Percentiles rank a stretch among this genome's conserved stretches.
phyloP scores from a whole-genome alignment of 2,113 vertebrate species.

The Dromiciops gliroides region DNA sequence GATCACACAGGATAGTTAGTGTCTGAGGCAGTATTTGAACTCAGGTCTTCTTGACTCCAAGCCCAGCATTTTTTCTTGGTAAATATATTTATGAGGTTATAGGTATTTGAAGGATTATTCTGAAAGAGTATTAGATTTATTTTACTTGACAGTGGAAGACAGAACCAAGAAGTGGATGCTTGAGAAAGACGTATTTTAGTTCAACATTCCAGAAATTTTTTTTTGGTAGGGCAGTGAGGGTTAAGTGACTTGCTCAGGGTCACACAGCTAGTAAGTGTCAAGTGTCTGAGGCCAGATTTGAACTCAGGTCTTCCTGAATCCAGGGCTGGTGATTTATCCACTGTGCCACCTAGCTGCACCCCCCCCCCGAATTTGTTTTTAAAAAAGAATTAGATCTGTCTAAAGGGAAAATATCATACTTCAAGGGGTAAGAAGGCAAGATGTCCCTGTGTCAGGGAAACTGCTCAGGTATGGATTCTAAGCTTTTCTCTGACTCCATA shows the following conservation, averaged over 20 bases:
- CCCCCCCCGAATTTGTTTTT: no score
- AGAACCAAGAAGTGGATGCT: not conserved
- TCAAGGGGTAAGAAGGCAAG: not conserved
- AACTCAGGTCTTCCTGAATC: no score
- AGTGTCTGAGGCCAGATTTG: no score
- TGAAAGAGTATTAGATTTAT: not conserved
- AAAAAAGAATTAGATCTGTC: not conserved
- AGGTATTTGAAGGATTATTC: not conserved
- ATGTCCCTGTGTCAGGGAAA: not conserved
- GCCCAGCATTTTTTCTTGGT: not conserved
- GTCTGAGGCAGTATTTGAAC: not conserved
- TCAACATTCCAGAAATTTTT: not conserved
- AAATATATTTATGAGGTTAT: not conserved
- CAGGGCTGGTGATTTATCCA: no score
- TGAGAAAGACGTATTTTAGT: not conserved
- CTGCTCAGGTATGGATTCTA: not conserved
- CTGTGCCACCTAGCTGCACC: no score
- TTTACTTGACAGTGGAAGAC: not conserved
- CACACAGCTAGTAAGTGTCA: no score
- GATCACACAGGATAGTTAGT: not conserved
- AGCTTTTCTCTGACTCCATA: not conserved
- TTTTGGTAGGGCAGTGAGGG: no score
- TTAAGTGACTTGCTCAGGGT: no score
- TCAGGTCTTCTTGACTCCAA: not conserved
- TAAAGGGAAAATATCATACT: not conserved